Base-by-base conservation (phyloP, 1,140 invertebrate genomes). In the Aphelenchoides besseyi region DNA sequence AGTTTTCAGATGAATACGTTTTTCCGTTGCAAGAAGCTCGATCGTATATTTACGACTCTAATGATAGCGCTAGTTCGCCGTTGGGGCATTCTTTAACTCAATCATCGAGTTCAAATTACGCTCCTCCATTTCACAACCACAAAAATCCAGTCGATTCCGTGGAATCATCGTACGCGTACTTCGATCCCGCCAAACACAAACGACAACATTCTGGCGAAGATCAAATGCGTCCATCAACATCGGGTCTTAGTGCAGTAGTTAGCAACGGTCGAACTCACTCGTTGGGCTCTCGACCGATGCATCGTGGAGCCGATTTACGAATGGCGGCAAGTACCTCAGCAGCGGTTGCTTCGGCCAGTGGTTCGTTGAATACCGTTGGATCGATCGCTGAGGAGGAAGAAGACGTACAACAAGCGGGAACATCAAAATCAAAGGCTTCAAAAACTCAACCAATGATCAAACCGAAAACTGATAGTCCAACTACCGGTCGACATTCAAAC, bases 1-100 rank as follows among this genome's bases (percentile, higher is more conserved):
- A 3, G 23, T 8, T 76, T 73, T 54, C 62, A 70, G 5, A 35
- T 12, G 73, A 74, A 33, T 29, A 41, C 18, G 18, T 32, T 2
- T 73, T 73, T 55, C 48, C 72, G 2, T 53, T 74, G 3, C 53
- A 41, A 16, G 73, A 74, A 61, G 73, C 70, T 2, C 59, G 61
- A 5, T 64, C 72, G 23, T 74, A 75, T 33, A 62, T 74, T 8
- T 66, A 68, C 26, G 48, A 67, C 37, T 48, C 32, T 53, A 55
- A 32, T 8, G 73, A 74, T 3, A 32, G 35, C 32, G 70, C 37
- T 26, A 52, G 66, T 23, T n/a, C 73, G 5, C 41, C 41, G 41
- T 16, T 48, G 41, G 41, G 12, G 12, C 41, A 23, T 23, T 48
- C 41, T 12, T 12, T 23, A 12, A 48, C 41, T 23, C 12, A 48